Evolutionary conservation across 1,140 invertebrate species (phyloP).

Genomic region (Parapsyche elsis): DNA sequence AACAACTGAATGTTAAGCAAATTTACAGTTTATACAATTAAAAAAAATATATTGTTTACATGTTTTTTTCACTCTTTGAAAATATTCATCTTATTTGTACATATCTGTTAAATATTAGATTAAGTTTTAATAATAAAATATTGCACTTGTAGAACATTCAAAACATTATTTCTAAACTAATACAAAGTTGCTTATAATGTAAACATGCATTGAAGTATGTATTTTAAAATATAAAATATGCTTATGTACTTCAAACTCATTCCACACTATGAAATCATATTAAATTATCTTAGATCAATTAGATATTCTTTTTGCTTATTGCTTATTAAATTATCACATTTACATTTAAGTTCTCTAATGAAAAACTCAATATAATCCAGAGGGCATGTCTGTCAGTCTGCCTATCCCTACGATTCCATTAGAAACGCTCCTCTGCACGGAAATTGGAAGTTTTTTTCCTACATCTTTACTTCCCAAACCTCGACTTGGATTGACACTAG

Average conservation of each 20-base stretch:
- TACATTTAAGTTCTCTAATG: not conserved
- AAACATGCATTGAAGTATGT: too few relatives aligned
- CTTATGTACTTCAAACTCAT: too few relatives aligned
- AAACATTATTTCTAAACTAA: not conserved
- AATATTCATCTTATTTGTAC: slow-evolving; percentile 17
- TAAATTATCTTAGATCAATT: too few relatives aligned
- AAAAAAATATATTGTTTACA: too few relatives aligned
- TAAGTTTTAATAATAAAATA: not conserved
- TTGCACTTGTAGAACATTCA: slow-evolving; percentile 15
- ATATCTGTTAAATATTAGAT: not conserved
- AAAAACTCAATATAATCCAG: slow-evolving; percentile 72
- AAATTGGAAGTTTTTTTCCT: slow-evolving; percentile 62
- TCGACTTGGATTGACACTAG: slow-evolving; percentile 60
- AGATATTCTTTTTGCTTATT: not conserved
- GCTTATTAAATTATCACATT: slow-evolving; percentile 15
- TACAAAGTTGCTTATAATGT: not conserved
- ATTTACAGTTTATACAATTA: not conserved
- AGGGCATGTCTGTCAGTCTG: slow-evolving; percentile 78
- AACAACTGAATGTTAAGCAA: too few relatives aligned
- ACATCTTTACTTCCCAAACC: slow-evolving; percentile 64
- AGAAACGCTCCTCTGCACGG: slow-evolving; percentile 58
- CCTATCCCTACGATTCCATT: slow-evolving; percentile 61
- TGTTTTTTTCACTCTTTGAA: too few relatives aligned
- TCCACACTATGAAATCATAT: too few relatives aligned
- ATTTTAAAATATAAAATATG: too few relatives aligned